phyloP scores from a whole-genome alignment of 2,888 invertebrate genomes.

The Eledona agricola region DNA sequence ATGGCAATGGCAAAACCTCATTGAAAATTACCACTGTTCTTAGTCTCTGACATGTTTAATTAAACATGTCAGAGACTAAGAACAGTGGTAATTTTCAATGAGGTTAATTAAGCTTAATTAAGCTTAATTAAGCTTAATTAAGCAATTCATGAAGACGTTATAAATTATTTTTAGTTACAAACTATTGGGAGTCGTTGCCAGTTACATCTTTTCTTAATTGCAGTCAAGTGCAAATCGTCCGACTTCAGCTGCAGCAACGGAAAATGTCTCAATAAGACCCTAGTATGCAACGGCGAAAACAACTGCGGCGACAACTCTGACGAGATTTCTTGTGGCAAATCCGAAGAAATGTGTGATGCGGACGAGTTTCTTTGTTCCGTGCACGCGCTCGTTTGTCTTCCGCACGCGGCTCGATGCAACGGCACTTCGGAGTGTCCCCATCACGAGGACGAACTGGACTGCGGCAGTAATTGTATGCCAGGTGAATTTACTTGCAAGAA shows the following conservation, averaged over 20 bases:
- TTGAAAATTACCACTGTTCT: too few relatives aligned
- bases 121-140: too few relatives aligned
- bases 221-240: constrained; percentile 2
- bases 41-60: too few relatives aligned
- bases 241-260: constrained; percentile 26
- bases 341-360: constrained; percentile 56
- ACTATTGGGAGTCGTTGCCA: too few relatives aligned
- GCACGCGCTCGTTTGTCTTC: constrained; percentile 66
- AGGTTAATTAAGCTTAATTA: too few relatives aligned
- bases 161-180: too few relatives aligned
- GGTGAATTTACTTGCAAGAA: constrained; percentile 68
- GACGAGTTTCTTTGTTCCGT: constrained; percentile 65
- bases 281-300: constrained; percentile 66
- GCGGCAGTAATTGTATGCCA: constrained; percentile 59
- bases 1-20: too few relatives aligned
- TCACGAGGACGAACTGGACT: constrained; percentile 73
- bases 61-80: too few relatives aligned
- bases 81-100: too few relatives aligned
- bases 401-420: constrained; percentile 65
- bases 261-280: constrained; percentile 24
- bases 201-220: constrained; percentile 1
- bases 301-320: constrained; percentile 70
- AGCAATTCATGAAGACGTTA: too few relatives aligned
- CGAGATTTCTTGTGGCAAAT: constrained; percentile 62
- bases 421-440: constrained; percentile 74